Conservation (phyloP, 2,888 invertebrate genomes). For the Drosophila affinis region DNA sequence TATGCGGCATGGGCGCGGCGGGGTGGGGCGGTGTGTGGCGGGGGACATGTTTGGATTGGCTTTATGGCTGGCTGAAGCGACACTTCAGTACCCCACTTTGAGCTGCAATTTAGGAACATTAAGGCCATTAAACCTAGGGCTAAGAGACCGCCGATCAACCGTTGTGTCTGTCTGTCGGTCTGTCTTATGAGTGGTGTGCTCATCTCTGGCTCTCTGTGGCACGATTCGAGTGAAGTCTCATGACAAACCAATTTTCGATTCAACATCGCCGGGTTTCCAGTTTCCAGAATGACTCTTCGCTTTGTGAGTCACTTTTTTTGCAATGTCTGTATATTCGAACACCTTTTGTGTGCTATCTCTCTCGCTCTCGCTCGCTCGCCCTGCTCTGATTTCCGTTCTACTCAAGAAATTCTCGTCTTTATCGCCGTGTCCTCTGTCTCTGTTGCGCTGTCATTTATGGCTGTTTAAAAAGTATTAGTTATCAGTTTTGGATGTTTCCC, state of each 20-base stretch:
- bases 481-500: conserved; percentile 45
- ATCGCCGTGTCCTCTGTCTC: conserved; percentile 55
- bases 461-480: conserved; percentile 60
- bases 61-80: conserved; percentile 15
- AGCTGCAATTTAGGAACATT: conserved; percentile 27
- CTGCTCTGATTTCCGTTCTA: conserved; percentile 48
- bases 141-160: background rate
- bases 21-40: background rate
- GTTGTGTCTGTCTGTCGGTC: background rate
- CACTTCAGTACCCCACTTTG: conserved; percentile 24
- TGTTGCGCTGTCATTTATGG: conserved; percentile 53
- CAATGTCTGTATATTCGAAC: conserved; percentile 25
- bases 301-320: conserved; percentile 31
- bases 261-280: conserved; percentile 4
- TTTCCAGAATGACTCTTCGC: conserved; percentile 18
- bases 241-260: conserved; percentile 20
- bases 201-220: background rate
- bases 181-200: too few relatives aligned
- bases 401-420: conserved; percentile 49
- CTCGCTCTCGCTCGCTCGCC: conserved; percentile 10
- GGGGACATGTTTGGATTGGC: conserved; percentile 26
- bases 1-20: conserved; percentile 50
- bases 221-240: conserved; percentile 17
- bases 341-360: conserved; percentile 19
- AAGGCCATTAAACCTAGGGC: conserved; percentile 12